A percentile compares a stretch with the other conserved stretches of the same genome.
Evolutionary conservation across 2,113 vertebrate species (phyloP).

Genomic region (Protobothrops mucrosquamatus): DNA sequence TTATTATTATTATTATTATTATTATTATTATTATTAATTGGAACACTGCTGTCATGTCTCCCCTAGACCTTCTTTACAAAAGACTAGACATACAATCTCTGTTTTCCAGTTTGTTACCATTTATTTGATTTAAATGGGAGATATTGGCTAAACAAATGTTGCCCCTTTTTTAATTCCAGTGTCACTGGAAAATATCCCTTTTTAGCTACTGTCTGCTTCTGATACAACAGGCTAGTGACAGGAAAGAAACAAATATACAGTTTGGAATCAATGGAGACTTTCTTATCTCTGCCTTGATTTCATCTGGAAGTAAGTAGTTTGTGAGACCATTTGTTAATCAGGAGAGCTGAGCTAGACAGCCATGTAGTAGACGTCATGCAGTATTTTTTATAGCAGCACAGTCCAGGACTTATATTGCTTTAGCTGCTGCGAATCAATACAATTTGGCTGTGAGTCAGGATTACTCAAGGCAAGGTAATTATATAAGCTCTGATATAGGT

Average conservation of each 20-base stretch:
- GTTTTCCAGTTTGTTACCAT: neutral
- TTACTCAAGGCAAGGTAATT: conserved; percentile 5
- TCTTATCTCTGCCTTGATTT: neutral
- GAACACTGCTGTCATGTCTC: neutral
- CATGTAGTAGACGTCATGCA: neutral
- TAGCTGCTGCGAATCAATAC: conserved; percentile 4
- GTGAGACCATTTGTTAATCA: neutral
- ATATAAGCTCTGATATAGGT: neutral
- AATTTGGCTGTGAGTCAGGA: conserved; percentile 7
- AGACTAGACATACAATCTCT: neutral
- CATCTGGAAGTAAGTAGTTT: neutral
- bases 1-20: too few relatives aligned
- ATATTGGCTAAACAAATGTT: neutral
- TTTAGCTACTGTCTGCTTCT: neutral
- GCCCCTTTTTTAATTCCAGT: neutral
- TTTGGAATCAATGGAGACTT: neutral
- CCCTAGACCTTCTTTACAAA: neutral
- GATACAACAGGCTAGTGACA: neutral
- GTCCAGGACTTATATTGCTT: neutral
- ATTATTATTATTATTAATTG: neutral
- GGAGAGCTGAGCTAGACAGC: neutral
- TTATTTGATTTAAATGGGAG: neutral
- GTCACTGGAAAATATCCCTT: neutral
- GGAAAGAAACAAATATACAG: neutral
- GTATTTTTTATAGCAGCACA: neutral